These are phyloP conservation scores for Uloborus plumipes DNA, from an alignment of 2,888 invertebrate genomes.

Conservation along the genomic window DNA sequence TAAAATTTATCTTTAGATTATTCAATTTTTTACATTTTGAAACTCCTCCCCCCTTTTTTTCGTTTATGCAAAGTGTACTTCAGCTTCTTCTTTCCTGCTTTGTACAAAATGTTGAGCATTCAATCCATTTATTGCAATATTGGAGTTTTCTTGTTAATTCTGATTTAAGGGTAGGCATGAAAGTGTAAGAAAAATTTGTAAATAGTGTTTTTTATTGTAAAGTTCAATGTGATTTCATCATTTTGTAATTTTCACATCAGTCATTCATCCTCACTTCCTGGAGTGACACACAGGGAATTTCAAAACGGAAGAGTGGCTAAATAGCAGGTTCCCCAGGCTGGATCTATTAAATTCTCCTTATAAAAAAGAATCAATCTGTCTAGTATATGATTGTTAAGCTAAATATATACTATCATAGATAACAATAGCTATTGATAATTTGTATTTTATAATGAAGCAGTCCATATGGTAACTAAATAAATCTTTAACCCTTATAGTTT, in stretches of 20 bases:
- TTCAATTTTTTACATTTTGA: too few relatives aligned
- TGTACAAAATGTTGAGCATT: too few relatives aligned
- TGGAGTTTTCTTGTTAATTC: too few relatives aligned
- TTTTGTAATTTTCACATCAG: slow-evolving; percentile 24
- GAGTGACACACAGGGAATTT: slow-evolving; percentile 3
- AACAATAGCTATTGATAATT: slow-evolving; percentile 15
- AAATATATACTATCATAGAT: slow-evolving; percentile 5
- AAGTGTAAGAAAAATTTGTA: slow-evolving; percentile 14
- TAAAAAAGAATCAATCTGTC: not conserved
- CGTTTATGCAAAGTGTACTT: too few relatives aligned
- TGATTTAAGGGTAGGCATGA: too few relatives aligned
- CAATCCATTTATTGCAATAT: too few relatives aligned
- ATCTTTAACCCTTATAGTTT: slow-evolving; percentile 12
- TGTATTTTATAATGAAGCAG: slow-evolving; percentile 26
- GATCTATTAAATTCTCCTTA: slow-evolving; percentile 21
- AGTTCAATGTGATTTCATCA: slow-evolving; percentile 23
- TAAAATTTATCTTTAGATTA: too few relatives aligned
- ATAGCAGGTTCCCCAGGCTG: slow-evolving; percentile 9
- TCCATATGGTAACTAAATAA: slow-evolving; percentile 10
- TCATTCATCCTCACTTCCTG: slow-evolving; percentile 7
- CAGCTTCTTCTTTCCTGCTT: too few relatives aligned
- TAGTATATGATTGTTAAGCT: slow-evolving; percentile 12
- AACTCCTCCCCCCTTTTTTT: too few relatives aligned
- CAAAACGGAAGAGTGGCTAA: not conserved
- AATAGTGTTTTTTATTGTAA: slow-evolving; percentile 22